A percentile compares a stretch with the other conserved stretches of the same genome.
Conservation (phyloP, 2,113 vertebrate genomes). For the Rhinichthys klamathensis region DNA sequence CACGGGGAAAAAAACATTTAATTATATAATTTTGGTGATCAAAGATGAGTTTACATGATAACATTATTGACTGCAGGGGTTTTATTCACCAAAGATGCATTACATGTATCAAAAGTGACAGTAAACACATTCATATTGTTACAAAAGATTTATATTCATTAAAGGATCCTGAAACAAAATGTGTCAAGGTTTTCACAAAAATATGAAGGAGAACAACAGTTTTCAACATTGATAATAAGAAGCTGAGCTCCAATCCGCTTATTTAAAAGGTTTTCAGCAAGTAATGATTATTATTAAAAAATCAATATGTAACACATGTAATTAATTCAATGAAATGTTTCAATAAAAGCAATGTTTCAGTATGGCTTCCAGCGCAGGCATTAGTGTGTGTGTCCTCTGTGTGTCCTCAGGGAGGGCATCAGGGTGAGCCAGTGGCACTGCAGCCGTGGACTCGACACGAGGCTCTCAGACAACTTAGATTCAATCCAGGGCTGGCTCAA, state of each 20-base stretch:
- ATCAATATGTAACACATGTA: neutral
- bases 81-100: no score
- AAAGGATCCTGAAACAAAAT: no score
- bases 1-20: no score
- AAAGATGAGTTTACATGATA: no score
- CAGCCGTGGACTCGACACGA: conserved; percentile 64
- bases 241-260: neutral
- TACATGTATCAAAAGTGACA: no score
- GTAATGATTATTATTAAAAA: neutral
- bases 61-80: no score
- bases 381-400: conserved; percentile 1
- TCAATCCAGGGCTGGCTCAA: conserved; percentile 68
- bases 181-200: no score
- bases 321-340: neutral
- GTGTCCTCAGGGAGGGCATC: neutral
- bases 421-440: conserved; percentile 62
- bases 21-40: no score
- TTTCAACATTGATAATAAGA: no score
- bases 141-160: no score
- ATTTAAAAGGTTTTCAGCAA: neutral
- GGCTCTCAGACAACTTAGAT: conserved; percentile 77
- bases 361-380: neutral
- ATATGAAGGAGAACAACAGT: no score
- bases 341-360: neutral
- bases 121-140: no score